These are phyloP conservation scores for Dascyllus trimaculatus DNA, from an alignment of 2,113 vertebrate genomes.

Conservation along the genomic window DNA sequence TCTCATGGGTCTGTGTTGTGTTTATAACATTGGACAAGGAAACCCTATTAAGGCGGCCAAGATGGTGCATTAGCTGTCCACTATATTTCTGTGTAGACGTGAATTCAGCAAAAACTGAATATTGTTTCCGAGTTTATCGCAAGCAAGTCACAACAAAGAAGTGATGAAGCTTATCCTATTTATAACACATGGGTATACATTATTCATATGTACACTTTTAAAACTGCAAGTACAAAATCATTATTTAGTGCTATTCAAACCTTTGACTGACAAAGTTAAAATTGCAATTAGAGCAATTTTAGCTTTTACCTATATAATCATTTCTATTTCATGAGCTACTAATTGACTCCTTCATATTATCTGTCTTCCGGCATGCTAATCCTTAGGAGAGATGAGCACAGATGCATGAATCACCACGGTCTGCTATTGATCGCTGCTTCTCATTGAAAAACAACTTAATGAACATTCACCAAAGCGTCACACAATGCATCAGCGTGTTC, in stretches of 20 bases:
- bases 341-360: slow-evolving; percentile 62
- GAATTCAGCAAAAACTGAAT: slow-evolving; percentile 28
- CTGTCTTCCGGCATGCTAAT: slow-evolving; percentile 59
- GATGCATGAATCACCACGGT: slow-evolving; percentile 72
- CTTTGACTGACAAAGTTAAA: slow-evolving; percentile 34
- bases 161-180: neutral
- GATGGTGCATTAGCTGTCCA: slow-evolving; percentile 52
- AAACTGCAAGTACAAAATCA: slow-evolving; percentile 30
- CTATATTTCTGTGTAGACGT: slow-evolving; percentile 38
- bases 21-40: slow-evolving; percentile 51
- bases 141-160: slow-evolving; percentile 22
- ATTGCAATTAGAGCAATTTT: slow-evolving; percentile 32
- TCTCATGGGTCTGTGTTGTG: slow-evolving; percentile 34
- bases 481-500: slow-evolving; percentile 78
- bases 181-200: slow-evolving; percentile 16
- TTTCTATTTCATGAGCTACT: slow-evolving; percentile 68
- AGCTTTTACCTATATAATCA: slow-evolving; percentile 54
- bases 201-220: slow-evolving; percentile 30
- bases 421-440: slow-evolving; percentile 73
- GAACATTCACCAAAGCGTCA: slow-evolving; percentile 77
- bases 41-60: slow-evolving; percentile 51
- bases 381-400: slow-evolving; percentile 48
- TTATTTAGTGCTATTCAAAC: neutral
- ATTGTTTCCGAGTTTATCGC: slow-evolving; percentile 30
- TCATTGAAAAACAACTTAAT: slow-evolving; percentile 86